Evolutionary conservation across 2,888 invertebrate species (phyloP), one percentile per base, ranked within the genome.

Genomic region (Ochropleura plecta): DNA sequence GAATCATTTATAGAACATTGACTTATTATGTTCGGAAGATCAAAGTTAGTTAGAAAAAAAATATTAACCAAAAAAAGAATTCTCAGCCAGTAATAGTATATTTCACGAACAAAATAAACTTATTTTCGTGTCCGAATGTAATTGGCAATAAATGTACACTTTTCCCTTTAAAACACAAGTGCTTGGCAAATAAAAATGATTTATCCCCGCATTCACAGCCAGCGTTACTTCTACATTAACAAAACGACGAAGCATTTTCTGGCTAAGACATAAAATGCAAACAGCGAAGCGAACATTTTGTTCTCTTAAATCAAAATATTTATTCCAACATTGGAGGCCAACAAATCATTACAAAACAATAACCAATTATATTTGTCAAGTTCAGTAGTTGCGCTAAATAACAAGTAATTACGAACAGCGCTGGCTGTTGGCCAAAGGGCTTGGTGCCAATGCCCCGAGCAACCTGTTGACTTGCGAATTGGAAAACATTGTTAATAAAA

Each of bases 401-500:
- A 87, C 88, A 89, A 87, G 89, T 92, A 91, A 92, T 93, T 93
- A 93, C 86, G 79, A 85, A 77, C 83, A 79, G 48, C 49, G 78
- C 90, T 95, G 96, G 96, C 94, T 84, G 76, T 77, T 80, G 88
- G 92, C 95, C 96, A 96, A 91, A 83, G 86, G 94, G 93, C 93
- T 90, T 89, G 78, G 84, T 91, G 94, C 95, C 95, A 95, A 92
- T 91, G 86, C 88, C 86, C 87, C 87, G 79, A 73, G 40, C 79
- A 86, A 95, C 95, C 93, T 95, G 95, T 95, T 95, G 95, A 92
- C 86, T 91, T 91, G 90, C 79, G 80, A 72, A 84, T 84, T 70
- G 73, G 76, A 79, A 84, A 81, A 88, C 78, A 73, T 70, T 65
- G 76, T 69, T 82, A 60, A 62, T 71, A 80, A 79, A 79, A 70